These are phyloP conservation scores for Triplophysa yarkandensis DNA, from an alignment of 2,797 vertebrate species.

Conservation along the genomic window DNA sequence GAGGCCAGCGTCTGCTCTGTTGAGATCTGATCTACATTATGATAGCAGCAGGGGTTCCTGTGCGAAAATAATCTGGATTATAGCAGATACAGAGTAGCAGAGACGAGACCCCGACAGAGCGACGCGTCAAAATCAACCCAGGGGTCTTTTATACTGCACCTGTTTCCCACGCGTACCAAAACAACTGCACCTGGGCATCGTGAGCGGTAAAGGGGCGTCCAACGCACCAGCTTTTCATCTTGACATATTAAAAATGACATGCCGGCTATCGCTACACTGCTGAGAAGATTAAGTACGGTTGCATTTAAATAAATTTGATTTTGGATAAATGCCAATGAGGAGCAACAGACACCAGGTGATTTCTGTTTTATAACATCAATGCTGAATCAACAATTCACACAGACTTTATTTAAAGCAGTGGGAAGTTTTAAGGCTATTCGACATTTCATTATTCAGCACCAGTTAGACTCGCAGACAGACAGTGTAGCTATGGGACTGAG, in stretches of 20 bases:
- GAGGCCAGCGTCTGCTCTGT: not conserved
- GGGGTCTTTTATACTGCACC: slow-evolving; percentile 32
- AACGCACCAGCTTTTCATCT: not conserved
- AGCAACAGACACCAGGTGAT: not conserved
- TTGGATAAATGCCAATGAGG: not conserved
- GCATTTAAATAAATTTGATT: slow-evolving; percentile 9
- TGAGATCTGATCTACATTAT: slow-evolving; percentile 34
- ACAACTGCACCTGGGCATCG: slow-evolving; percentile 6
- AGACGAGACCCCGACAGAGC: slow-evolving; percentile 16
- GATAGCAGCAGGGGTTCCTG: slow-evolving; percentile 28
- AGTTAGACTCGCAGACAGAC: slow-evolving; percentile 69
- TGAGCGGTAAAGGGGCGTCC: not conserved
- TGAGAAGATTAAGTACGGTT: not conserved
- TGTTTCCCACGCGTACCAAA: slow-evolving; percentile 27
- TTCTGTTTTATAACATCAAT: slow-evolving; percentile 22
- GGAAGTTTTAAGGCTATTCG: slow-evolving; percentile 69
- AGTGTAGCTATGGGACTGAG: slow-evolving; percentile 73
- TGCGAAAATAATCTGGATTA: slow-evolving; percentile 47
- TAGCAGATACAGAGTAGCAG: slow-evolving; percentile 2
- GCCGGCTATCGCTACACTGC: not conserved
- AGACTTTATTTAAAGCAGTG: slow-evolving; percentile 57
- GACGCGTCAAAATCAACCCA: slow-evolving; percentile 14
- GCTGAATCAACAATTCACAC: not conserved
- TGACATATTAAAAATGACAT: not conserved
- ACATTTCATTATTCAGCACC: slow-evolving; percentile 78